Base-by-base conservation (phyloP, 2,797 vertebrate genomes). In the Clarias pachynema region DNA sequence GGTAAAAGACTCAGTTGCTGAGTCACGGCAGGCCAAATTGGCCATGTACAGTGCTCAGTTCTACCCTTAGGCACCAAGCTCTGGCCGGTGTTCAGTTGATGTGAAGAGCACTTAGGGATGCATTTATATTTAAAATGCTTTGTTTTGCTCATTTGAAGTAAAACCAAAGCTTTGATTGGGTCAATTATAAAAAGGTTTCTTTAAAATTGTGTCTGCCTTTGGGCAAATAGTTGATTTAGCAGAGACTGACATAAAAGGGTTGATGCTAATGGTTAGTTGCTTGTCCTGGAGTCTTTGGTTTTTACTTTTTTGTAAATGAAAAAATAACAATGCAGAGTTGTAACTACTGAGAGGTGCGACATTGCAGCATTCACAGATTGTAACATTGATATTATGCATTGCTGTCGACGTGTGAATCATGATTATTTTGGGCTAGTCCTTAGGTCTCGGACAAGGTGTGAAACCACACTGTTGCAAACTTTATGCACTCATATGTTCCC, bases 1-100 rank as follows among this genome's bases (percentile, higher is more conserved):
- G 86, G 89, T 90, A 91, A 92, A 88, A 89, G 85, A 91, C 86
- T 89, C 89, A 82, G 69, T 82, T 26, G 86, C 31, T 90, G 65
- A 87, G 86, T 90, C 89, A 87, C 56, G 82, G 90, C 86, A 88
- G 88, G 84, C 92, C 89, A 91, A 93, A 92, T 90, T 88, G 89
- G 80, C 85, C 80, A 22, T 29, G 62, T 84, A 87, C 86, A 90
- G 88, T 88, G 85, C 87, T 84, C 40, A 86, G 86, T 77, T 89
- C 87, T 90, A 88, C 86, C 60, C 40, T 29, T 69, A 22, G 84
- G 80, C 84, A 86, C 7, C 62, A 78, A 72, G 29, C 68, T 83
- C 79, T 60, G 86, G 29, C 57, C 24, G 56, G 20, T 24, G 12
- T 34, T 59, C 14, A n/a, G 34, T 15, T 34, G 4, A 24, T 26